Evolutionary conservation across 2,797 vertebrate genomes (phyloP).

Genomic region (Diglossa cyanea): DNA sequence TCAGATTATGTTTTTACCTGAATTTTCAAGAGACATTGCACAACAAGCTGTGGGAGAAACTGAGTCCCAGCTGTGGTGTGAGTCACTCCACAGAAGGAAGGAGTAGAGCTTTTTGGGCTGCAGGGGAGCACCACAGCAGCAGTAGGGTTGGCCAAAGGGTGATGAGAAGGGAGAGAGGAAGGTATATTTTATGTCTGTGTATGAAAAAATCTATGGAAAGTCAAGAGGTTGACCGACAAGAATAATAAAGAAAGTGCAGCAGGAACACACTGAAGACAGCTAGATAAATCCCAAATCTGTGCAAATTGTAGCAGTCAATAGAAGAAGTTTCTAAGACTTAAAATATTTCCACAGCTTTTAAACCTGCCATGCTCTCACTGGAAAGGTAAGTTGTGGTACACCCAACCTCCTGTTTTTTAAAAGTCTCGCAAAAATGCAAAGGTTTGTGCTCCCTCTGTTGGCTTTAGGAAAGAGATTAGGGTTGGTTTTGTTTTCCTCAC

Average conservation of each 20-base stretch:
- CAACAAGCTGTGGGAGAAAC: neutral
- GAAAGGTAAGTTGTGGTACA: conserved; percentile 15
- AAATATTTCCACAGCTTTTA: neutral
- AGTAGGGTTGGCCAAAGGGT: neutral
- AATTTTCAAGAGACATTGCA: neutral
- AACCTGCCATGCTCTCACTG: neutral
- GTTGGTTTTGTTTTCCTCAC: conserved; percentile 30
- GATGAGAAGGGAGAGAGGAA: neutral
- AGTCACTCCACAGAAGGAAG: neutral
- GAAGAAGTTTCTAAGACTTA: neutral
- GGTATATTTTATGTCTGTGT: neutral
- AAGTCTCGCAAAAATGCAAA: conserved; percentile 17
- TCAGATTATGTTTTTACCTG: neutral
- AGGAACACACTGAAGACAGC: neutral
- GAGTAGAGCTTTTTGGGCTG: neutral
- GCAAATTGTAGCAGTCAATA: neutral
- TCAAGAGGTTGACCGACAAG: neutral
- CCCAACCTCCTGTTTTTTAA: neutral
- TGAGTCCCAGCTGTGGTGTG: neutral
- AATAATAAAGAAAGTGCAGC: neutral
- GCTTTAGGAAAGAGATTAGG: conserved; percentile 35
- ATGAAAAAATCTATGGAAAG: neutral
- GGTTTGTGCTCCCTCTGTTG: conserved; percentile 71
- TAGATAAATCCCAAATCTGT: neutral
- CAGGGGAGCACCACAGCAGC: neutral